A percentile compares a stretch with the other conserved stretches of the same genome.
Evolutionary conservation across 1,140 invertebrate genomes (phyloP).

Genomic region (Aphelinus atriplicis): DNA sequence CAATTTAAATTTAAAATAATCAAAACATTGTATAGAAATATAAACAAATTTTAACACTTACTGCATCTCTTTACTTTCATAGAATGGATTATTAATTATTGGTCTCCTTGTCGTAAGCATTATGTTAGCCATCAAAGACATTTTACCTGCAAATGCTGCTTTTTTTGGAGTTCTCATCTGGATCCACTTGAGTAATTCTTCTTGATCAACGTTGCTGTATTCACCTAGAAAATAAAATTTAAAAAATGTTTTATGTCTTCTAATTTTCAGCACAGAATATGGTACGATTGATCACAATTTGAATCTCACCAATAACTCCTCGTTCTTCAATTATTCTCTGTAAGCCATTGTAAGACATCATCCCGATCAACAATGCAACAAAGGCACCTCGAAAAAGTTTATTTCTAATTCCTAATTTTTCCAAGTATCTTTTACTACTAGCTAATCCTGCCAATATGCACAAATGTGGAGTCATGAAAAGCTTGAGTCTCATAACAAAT

Average conservation of each 20-base stretch:
- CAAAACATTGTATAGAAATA: conserved; percentile 12
- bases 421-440: conserved; percentile 62
- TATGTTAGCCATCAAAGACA: conserved; percentile 85
- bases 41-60: conserved; percentile 50
- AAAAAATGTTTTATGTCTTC: background rate
- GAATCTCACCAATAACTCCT: conserved; percentile 52
- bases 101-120: conserved; percentile 79
- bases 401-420: conserved; percentile 56
- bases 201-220: conserved; percentile 76
- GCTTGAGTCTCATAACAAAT: conserved; percentile 85
- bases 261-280: background rate
- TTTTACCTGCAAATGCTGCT: conserved; percentile 84
- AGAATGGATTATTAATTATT: conserved; percentile 88
- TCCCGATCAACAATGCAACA: conserved; percentile 52
- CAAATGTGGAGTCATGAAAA: conserved; percentile 85
- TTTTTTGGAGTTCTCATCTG: conserved; percentile 68
- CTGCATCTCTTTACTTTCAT: conserved; percentile 77
- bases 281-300: background rate
- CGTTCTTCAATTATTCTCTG: conserved; percentile 53
- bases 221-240: conserved; percentile 67
- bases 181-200: conserved; percentile 82
- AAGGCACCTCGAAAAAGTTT: conserved; percentile 47
- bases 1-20: conserved; percentile 13
- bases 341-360: conserved; percentile 59
- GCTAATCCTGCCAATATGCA: conserved; percentile 77